A percentile compares a stretch with the other conserved stretches of the same genome.
Evolutionary conservation across 2,888 invertebrate species (phyloP).

Genomic region (Sericinus montela): DNA sequence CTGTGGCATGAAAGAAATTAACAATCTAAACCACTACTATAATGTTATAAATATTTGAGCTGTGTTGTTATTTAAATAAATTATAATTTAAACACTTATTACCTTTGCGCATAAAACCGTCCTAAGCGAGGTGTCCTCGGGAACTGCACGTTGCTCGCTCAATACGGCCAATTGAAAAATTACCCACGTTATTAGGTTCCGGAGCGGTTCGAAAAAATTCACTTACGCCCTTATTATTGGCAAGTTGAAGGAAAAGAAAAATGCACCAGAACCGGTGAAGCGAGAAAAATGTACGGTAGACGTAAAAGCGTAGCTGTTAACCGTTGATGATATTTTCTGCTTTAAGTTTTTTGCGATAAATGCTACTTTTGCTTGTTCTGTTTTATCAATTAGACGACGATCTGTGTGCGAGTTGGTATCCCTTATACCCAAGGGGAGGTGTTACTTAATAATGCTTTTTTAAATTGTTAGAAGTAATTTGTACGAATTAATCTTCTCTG

Average conservation of each 20-base stretch:
- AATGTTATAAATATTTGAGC: no score
- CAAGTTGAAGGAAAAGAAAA: conserved; percentile 41
- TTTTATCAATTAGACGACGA: conserved; percentile 11
- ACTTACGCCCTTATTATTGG: conserved; percentile 54
- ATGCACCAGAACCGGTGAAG: conserved; percentile 36
- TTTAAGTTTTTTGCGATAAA: background rate
- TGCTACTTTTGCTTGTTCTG: conserved; percentile 12
- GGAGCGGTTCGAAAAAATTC: conserved; percentile 52
- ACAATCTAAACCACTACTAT: no score
- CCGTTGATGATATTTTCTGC: background rate
- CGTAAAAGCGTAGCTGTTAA: background rate
- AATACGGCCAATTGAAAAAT: conserved; percentile 75
- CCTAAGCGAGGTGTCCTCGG: conserved; percentile 37
- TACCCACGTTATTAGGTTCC: conserved; percentile 73
- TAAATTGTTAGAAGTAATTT: conserved; percentile 52
- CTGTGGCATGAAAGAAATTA: no score
- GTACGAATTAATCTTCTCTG: conserved; percentile 41
- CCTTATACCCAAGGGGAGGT: conserved; percentile 38
- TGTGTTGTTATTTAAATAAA: no score
- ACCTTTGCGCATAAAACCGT: conserved; percentile 32
- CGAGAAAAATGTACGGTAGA: conserved; percentile 49
- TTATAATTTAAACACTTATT: background rate
- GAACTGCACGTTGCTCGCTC: conserved; percentile 30
- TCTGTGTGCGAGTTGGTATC: background rate
- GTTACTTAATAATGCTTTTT: conserved; percentile 49